These are phyloP conservation scores for Drosophila percnosoma DNA, from an alignment of 2,888 invertebrate genomes.

Conservation along the genomic window DNA sequence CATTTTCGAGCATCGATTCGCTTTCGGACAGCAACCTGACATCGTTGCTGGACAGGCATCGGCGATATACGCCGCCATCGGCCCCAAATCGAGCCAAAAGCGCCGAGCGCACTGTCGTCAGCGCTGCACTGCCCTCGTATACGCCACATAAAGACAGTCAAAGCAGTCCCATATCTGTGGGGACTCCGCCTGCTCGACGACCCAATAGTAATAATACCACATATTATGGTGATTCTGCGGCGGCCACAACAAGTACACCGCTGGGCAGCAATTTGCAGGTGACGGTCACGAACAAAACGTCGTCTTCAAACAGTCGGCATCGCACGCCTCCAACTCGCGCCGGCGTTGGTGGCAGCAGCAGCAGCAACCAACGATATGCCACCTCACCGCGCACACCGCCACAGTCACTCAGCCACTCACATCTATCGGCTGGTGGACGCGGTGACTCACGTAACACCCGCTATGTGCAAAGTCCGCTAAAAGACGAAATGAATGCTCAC, in stretches of 20 bases:
- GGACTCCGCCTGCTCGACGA: slow-evolving; percentile 83
- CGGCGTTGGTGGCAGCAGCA: slow-evolving; percentile 42
- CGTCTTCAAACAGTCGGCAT: slow-evolving; percentile 65
- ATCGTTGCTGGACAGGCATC: slow-evolving; percentile 68
- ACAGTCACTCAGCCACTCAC: slow-evolving; percentile 60
- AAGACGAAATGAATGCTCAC: slow-evolving; percentile 62
- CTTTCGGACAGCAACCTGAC: slow-evolving; percentile 86
- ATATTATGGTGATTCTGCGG: slow-evolving; percentile 66
- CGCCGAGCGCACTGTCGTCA: slow-evolving; percentile 72
- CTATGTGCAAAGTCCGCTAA: slow-evolving; percentile 72
- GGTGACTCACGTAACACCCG: slow-evolving; percentile 73
- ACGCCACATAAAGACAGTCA: slow-evolving; percentile 82
- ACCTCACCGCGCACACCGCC: slow-evolving; percentile 85
- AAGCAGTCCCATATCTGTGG: slow-evolving; percentile 82
- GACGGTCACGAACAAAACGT: slow-evolving; percentile 79
- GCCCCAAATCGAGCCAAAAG: slow-evolving; percentile 62
- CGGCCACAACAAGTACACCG: slow-evolving; percentile 57
- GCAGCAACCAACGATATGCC: slow-evolving; percentile 72
- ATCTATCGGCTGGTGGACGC: slow-evolving; percentile 25
- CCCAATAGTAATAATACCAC: slow-evolving; percentile 80
- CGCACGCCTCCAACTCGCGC: slow-evolving; percentile 67
- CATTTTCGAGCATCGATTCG: slow-evolving; percentile 89
- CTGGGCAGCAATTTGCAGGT: slow-evolving; percentile 74
- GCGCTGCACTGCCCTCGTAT: slow-evolving; percentile 55
- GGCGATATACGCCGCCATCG: slow-evolving; percentile 83